Evolutionary conservation across 2,888 invertebrate genomes (phyloP), one percentile per base, ranked within the genome.

Genomic region (Drosophila monieri): DNA sequence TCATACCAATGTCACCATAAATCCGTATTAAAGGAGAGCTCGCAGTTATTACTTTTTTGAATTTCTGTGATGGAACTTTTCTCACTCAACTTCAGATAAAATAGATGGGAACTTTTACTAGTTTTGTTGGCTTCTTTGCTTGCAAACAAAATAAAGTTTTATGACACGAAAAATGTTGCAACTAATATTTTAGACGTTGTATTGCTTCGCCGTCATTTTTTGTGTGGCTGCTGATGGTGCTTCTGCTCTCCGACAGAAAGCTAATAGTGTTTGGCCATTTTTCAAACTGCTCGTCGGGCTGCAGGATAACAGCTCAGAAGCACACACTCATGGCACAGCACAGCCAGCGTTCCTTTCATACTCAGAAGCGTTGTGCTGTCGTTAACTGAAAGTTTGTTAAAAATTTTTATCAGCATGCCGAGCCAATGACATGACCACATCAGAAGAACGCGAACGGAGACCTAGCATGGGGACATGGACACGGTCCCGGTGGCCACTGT

Each of bases 201-300:
- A 59, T 65, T 76, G 61, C 59, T 52, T 35, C 15, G 14, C 43
- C 12, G 32, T 32, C 56, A 53, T 53, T 66, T 25, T 58, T 25
- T 23, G 14, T 35, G 23, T 61, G 21, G 51, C 44, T 44, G 49
- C 23, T 55, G 46, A 27, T 51, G 49, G 23, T 61, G 46, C 35
- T 51, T 27, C 57, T 58, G 48, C 61, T 69, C 49, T 69, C 18
- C 51, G 64, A 73, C 70, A 44, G 68, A 72, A 74, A 76, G 87
- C 88, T 88, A 84, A 86, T 86, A 88, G 87, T 76, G 87, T 73
- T 88, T 88, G 87, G 76, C 71, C 73, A 84, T 88, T 86, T 84
- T 88, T 84, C 88, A 86, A 77, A 84, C 70, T 73, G 68, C 68
- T 61, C 69, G 44, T 56, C 70, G 60, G 73, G 78, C n/a, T 35